Evolutionary conservation across 2,797 vertebrate species (phyloP).

Genomic region (Megalops cyprinoides): DNA sequence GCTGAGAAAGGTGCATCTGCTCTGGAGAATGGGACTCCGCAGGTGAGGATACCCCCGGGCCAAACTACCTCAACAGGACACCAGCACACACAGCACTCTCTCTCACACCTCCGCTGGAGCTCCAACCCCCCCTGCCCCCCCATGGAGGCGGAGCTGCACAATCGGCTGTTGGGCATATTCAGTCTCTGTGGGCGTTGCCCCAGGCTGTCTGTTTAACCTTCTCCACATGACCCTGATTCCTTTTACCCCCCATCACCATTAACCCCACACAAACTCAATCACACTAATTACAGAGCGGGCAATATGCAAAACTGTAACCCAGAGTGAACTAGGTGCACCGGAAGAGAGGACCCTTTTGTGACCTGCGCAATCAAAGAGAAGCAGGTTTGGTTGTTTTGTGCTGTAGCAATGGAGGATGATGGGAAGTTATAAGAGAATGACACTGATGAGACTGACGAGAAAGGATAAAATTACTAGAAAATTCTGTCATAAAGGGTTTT

Average conservation of each 20-base stretch:
- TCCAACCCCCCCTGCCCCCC: conserved; percentile 42
- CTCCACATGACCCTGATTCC: conserved; percentile 47
- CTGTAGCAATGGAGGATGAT: background rate
- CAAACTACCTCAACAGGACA: conserved; percentile 55
- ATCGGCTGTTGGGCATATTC: conserved; percentile 62
- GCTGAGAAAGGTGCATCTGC: conserved; percentile 53
- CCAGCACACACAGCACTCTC: conserved; percentile 40
- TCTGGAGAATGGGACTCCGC: conserved; percentile 51
- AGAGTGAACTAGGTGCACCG: background rate
- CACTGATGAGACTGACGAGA: background rate
- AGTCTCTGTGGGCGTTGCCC: conserved; percentile 44
- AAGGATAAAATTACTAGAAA: conserved; percentile 21
- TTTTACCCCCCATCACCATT: conserved; percentile 37
- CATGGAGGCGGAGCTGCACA: conserved; percentile 47
- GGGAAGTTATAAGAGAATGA: background rate
- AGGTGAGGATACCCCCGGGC: conserved; percentile 63
- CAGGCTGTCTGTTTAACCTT: conserved; percentile 34
- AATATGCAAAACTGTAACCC: background rate
- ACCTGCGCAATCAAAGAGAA: background rate
- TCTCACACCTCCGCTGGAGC: conserved; percentile 40
- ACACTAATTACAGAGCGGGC: background rate
- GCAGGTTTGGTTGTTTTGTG: background rate
- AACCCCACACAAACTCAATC: background rate
- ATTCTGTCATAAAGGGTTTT: conserved; percentile 37
- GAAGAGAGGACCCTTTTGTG: background rate